Percentiles rank a stretch among this genome's conserved stretches.
Conservation (phyloP, 2,797 vertebrate genomes). For the Leptodactylus fallax region DNA sequence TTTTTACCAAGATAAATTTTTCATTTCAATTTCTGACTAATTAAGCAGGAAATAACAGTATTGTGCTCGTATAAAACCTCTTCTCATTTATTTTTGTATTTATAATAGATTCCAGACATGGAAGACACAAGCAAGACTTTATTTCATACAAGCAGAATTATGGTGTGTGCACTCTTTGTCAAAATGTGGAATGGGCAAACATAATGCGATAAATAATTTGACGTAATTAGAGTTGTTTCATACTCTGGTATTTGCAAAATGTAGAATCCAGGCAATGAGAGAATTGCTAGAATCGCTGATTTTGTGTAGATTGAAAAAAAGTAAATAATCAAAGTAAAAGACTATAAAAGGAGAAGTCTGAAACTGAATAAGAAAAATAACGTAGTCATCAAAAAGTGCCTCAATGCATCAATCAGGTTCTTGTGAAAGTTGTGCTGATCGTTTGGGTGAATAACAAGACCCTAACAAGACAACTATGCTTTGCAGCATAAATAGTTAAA, state of each 20-base stretch:
- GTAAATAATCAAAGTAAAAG: not conserved
- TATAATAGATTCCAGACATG: not conserved
- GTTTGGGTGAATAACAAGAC: too few relatives aligned
- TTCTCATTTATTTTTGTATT: not conserved
- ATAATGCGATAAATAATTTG: not conserved
- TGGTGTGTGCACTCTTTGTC: not conserved
- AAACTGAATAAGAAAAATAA: not conserved
- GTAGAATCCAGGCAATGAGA: not conserved
- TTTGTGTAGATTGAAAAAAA: too few relatives aligned
- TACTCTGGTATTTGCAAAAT: not conserved
- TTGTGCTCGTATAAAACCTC: not conserved
- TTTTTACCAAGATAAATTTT: slow-evolving; percentile 19
- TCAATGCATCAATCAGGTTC: too few relatives aligned
- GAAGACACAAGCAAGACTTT: not conserved
- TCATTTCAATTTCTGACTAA: slow-evolving; percentile 11
- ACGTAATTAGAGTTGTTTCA: not conserved
- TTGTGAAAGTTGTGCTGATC: too few relatives aligned
- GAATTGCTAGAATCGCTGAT: not conserved
- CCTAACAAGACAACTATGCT: too few relatives aligned
- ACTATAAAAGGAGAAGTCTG: too few relatives aligned
- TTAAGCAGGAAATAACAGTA: not conserved
- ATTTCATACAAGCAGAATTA: not conserved
- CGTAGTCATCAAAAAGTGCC: too few relatives aligned
- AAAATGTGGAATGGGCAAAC: not conserved
- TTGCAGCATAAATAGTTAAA: too few relatives aligned